Base-by-base conservation (phyloP, 2,888 invertebrate genomes). In the Subacronicta megacephala region DNA sequence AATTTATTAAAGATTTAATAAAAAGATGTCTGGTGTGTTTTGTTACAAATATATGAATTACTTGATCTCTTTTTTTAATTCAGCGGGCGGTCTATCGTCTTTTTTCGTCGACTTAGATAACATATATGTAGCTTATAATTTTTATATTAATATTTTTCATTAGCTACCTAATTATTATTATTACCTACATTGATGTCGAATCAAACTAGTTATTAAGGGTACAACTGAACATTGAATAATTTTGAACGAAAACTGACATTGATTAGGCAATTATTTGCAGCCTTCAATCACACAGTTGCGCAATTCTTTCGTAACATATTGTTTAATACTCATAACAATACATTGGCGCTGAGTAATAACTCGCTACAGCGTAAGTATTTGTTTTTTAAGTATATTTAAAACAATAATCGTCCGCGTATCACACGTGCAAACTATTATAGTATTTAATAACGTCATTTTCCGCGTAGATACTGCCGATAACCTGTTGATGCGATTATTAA, bases 251-350 rank as follows among this genome's bases (percentile, higher is more conserved):
- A 62, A 53, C 62, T 55, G 41, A 45, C 70, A 70, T 54, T 36
- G 33, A 55, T 46, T 55, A 60, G 45, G 54, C 40, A 59, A 36
- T 62, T 57, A 55, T 53, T 65, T 43, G 31, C 33, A 54, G 60
- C 16, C 56, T 54, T 45, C 47, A 44, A 47, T 69, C 61, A 63
- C 63, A 71, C 67, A 29, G 58, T 71, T 60, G 50, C 60, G 57
- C 36, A 62, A 66, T 45, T 37, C 36, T 44, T 56, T 9, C 38
- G 45, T 60, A 61, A 56, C 49, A 58, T 17, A 66, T 66, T 72
- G 57, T 70, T 50, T 62, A 72, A 73, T 36, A 41, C 16, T 57
- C 47, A 42, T 56, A 73, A 62, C 70, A 60, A 62, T 54, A 40
- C 49, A 47, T 43, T 50, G 15, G 52, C 15, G 51, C 50, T 72